A percentile compares a stretch with the other conserved stretches of the same genome.
Evolutionary conservation across 2,113 vertebrate genomes (phyloP).

Genomic region (Aplodontia rufa): DNA sequence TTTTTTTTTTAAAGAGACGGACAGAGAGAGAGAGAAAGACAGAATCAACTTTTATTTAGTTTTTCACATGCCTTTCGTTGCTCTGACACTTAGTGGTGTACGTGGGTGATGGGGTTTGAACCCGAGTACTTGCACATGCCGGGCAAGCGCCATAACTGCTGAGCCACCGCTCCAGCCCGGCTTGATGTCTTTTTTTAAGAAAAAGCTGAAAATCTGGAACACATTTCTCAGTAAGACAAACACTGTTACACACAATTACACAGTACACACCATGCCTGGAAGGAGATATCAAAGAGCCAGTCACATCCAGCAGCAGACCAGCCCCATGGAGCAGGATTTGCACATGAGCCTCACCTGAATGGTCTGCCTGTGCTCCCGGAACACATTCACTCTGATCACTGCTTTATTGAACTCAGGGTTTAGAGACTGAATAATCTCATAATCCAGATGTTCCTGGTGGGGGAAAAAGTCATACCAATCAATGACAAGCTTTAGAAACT

Average conservation of each 20-base stretch:
- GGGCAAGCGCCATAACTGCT: too few species aligned
- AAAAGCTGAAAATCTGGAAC: conserved; percentile 4
- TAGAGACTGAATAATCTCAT: conserved; percentile 98
- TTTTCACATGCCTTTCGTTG: too few species aligned
- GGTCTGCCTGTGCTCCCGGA: conserved; percentile 98
- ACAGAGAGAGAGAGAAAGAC: too few species aligned
- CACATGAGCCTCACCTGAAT: conserved; percentile 90
- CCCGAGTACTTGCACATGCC: too few species aligned
- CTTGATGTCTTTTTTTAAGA: not conserved
- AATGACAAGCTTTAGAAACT: not conserved
- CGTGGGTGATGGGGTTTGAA: too few species aligned
- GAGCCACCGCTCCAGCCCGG: too few species aligned
- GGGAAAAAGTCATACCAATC: conserved; percentile 40
- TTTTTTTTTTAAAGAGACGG: too few species aligned
- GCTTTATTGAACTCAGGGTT: conserved; percentile 99
- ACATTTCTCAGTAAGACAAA: not conserved
- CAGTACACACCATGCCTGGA: rapidly evolving
- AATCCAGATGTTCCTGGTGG: conserved; percentile 95
- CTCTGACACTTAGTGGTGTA: too few species aligned
- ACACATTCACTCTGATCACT: conserved; percentile 96
- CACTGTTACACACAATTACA: not conserved
- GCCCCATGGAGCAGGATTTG: not conserved
- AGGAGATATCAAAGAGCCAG: not conserved
- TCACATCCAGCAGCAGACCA: not conserved
- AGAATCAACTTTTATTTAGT: too few species aligned